A percentile compares a stretch with the other conserved stretches of the same genome.
These are phyloP conservation scores for Serripes groenlandicus DNA, from an alignment of 2,888 invertebrate species.

Conservation along the genomic window DNA sequence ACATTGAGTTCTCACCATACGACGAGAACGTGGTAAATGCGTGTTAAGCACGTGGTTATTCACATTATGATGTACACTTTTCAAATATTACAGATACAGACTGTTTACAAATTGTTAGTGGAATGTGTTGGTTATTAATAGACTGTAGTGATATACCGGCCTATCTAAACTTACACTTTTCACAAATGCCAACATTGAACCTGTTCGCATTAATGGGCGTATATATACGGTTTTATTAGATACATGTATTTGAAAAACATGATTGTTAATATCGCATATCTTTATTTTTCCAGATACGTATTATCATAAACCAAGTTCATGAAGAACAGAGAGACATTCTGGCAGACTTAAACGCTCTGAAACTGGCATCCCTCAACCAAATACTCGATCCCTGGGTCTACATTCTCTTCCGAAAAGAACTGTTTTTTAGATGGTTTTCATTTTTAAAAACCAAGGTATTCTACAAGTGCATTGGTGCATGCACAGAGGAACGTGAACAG, in stretches of 20 bases:
- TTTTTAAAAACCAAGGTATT: slow-evolving; percentile 35
- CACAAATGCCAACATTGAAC: too few species aligned
- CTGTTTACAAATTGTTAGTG: too few species aligned
- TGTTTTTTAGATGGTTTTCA: slow-evolving; percentile 32
- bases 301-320: slow-evolving; percentile 72
- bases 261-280: background rate
- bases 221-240: background rate
- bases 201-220: background rate
- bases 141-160: too few species aligned
- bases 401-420: slow-evolving; percentile 83
- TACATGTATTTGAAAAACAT: background rate
- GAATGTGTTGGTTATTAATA: too few species aligned
- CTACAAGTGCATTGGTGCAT: slow-evolving; percentile 10
- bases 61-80: too few species aligned
- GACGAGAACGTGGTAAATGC: too few species aligned
- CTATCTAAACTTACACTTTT: too few species aligned
- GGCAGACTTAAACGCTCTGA: slow-evolving; percentile 81
- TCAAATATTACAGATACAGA: too few species aligned
- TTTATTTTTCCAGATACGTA: slow-evolving; percentile 67
- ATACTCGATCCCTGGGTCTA: slow-evolving; percentile 86
- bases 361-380: slow-evolving; percentile 85
- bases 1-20: too few species aligned
- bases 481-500: slow-evolving; percentile 12
- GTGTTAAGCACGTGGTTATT: too few species aligned
- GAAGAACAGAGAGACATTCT: slow-evolving; percentile 52